Evolutionary conservation across 2,113 vertebrate genomes (phyloP).

Genomic region (Marcusenius ussheri): DNA sequence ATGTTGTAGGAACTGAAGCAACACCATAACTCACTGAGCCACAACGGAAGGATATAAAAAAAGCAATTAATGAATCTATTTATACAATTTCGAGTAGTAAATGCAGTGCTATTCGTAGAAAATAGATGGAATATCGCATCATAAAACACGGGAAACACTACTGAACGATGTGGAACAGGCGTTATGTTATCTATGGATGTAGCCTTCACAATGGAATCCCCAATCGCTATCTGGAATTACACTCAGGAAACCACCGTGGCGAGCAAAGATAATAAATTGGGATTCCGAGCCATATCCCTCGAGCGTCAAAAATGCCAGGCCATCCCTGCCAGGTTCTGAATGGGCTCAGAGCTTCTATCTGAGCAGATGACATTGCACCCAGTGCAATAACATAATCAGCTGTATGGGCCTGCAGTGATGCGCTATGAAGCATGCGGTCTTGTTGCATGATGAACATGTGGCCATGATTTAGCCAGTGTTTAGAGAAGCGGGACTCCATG

Average conservation of each 20-base stretch:
- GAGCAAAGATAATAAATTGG: neutral
- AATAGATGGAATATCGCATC: neutral
- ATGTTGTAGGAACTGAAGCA: neutral
- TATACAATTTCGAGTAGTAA: neutral
- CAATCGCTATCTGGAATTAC: neutral
- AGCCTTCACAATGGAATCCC: neutral
- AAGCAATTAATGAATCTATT: neutral
- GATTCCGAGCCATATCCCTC: neutral
- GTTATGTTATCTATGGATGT: neutral
- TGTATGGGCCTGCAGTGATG: neutral
- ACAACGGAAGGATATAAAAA: neutral
- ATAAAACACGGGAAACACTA: neutral
- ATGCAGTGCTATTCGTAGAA: neutral
- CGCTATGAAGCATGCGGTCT: neutral
- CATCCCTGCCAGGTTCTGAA: neutral
- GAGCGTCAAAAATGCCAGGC: neutral
- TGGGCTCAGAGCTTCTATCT: neutral
- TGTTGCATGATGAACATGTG: neutral
- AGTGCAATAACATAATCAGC: neutral
- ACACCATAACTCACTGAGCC: neutral
- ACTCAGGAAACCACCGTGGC: neutral
- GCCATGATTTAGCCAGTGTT: neutral
- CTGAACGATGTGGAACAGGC: neutral
- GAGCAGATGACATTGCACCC: slow-evolving; percentile 3
- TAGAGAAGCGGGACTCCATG: neutral